Evolutionary conservation across 2,888 invertebrate genomes (phyloP).

Genomic region (Druceiella hillmani): DNA sequence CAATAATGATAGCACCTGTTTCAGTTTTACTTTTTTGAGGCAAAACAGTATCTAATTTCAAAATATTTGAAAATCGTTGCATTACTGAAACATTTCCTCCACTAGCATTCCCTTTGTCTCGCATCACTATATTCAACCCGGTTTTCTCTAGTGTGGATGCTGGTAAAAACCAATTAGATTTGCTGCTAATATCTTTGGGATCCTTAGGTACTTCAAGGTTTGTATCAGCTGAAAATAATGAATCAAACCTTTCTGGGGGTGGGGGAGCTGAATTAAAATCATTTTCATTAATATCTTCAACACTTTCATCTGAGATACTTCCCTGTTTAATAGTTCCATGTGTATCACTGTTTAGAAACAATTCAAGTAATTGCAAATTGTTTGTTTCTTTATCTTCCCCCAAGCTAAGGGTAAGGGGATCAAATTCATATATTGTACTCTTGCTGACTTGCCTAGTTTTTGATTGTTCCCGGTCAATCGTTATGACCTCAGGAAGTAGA

Average conservation of each 20-base stretch:
- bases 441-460: constrained; percentile 34
- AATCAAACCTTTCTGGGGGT: constrained; percentile 60
- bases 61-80: constrained; percentile 38
- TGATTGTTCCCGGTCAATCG: constrained; percentile 17
- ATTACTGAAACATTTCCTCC: constrained; percentile 37
- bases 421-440: constrained; percentile 70
- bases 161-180: constrained; percentile 40
- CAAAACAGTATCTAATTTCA: constrained; percentile 50
- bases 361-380: constrained; percentile 59
- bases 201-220: constrained; percentile 26
- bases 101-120: constrained; percentile 25
- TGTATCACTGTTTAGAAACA: constrained; percentile 62
- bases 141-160: constrained; percentile 22
- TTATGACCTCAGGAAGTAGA: constrained; percentile 31
- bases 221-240: constrained; percentile 48
- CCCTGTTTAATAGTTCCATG: constrained; percentile 54
- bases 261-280: constrained; percentile 53
- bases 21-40: constrained; percentile 32
- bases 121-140: constrained; percentile 21
- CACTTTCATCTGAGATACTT: constrained; percentile 41
- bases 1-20: constrained; percentile 30
- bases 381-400: constrained; percentile 43
- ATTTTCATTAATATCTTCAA: constrained; percentile 34
- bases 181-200: constrained; percentile 33
- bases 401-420: constrained; percentile 48